Conservation (phyloP, 2,888 invertebrate species). For the Drosophila phalerata region DNA sequence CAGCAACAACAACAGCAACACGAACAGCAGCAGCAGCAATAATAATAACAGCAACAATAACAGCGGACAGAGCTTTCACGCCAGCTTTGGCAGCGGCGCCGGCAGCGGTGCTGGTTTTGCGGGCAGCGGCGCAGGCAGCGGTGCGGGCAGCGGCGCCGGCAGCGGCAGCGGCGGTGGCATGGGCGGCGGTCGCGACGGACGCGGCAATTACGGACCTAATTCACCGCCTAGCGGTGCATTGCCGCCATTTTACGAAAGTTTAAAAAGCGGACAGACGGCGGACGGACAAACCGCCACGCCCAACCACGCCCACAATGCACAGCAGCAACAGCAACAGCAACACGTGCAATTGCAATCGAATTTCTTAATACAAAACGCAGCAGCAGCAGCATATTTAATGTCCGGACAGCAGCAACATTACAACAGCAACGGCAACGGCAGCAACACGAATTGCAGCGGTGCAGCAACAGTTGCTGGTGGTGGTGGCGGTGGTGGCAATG, state of each 20-base stretch:
- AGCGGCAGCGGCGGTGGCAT: conserved; percentile 90
- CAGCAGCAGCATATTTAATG: conserved; percentile 87
- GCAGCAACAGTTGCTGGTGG: conserved; percentile 85
- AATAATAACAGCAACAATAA: conserved; percentile 83
- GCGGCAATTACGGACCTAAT: conserved; percentile 94
- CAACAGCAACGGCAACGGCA: conserved; percentile 79
- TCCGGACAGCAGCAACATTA: conserved; percentile 84
- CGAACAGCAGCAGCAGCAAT: conserved; percentile 87
- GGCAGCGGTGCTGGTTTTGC: conserved; percentile 42
- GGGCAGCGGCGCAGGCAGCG: conserved; percentile 68
- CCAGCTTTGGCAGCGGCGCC: conserved; percentile 83
- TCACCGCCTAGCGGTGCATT: conserved; percentile 94
- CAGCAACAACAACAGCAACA: conserved; percentile 82
- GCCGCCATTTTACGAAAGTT: conserved; percentile 95
- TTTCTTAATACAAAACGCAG: conserved; percentile 88
- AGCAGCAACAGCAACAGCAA: too few relatives aligned
- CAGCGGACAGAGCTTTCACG: conserved; percentile 83
- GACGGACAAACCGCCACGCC: conserved; percentile 56
- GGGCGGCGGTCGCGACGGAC: conserved; percentile 92
- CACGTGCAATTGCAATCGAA: conserved; percentile 84
- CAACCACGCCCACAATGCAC: conserved; percentile 19
- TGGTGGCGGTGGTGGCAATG: conserved; percentile 86
- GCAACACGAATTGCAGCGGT: conserved; percentile 85
- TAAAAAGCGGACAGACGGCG: conserved; percentile 91
- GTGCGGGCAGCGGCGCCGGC: conserved; percentile 87